Conservation (phyloP, 2,797 vertebrate species). For the Hypotaenidia philippensis region DNA sequence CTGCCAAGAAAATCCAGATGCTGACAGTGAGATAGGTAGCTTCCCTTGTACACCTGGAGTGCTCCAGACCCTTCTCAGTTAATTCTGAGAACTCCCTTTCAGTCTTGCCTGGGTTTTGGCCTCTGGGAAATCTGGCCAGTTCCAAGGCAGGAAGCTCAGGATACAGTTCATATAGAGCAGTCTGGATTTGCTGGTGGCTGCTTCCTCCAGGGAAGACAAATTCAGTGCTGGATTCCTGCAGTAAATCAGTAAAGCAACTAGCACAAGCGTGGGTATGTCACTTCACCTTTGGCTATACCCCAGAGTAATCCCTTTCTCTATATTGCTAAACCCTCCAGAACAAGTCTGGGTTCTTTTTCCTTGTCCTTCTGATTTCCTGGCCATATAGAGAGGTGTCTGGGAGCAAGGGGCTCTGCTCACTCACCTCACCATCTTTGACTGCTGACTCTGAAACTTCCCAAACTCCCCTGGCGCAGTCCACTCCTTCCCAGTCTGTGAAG, state of each 20-base stretch:
- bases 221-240: background rate
- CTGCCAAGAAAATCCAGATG: conserved; percentile 4
- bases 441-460: conserved; percentile 91
- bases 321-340: background rate
- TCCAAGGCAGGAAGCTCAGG: background rate
- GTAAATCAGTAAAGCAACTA: background rate
- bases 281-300: background rate
- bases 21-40: background rate
- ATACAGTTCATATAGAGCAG: background rate
- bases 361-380: background rate
- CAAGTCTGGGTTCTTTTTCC: background rate
- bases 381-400: background rate
- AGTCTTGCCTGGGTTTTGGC: background rate
- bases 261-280: background rate
- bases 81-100: background rate
- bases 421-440: conserved; percentile 88
- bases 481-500: conserved; percentile 88
- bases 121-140: background rate
- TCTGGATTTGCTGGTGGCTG: background rate
- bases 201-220: background rate
- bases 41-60: background rate
- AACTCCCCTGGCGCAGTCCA: conserved; percentile 96
- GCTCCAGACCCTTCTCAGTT: background rate
- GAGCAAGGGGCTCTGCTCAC: conserved; percentile 27
- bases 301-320: background rate